Base-by-base conservation (phyloP, 2,113 vertebrate genomes). In the Conger conger region DNA sequence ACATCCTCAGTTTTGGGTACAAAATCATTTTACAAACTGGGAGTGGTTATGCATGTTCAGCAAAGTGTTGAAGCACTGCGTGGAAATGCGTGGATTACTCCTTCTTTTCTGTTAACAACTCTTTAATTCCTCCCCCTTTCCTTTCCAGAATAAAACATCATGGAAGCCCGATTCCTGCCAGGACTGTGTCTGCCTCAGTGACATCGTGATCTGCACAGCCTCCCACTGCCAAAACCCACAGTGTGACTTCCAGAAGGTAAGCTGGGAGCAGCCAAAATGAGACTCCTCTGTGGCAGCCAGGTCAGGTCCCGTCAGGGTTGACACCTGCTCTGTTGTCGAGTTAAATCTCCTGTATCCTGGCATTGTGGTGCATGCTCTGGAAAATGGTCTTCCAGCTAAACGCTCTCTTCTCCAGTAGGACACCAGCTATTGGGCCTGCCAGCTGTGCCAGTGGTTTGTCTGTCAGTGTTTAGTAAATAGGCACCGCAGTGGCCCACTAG, bases 161-260 rank as follows among this genome's bases (percentile, higher is more conserved):
- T 99, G 98, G 98, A 96, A 95, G 76, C 96, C 96, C 0, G 94
- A 97, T 86, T 93, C 96, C 0, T 99, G 98, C 93, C 95, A 93
- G 88, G 94, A 95, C 87, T 99, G 98, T 87, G 92, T 20, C 84
- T 99, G 98, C 93, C 90, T 82, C 84, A 85, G 93, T 18, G 90
- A 93, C n/a, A 86, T 97, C 50, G 88, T 96, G 90, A 88, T 97
- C 90, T 99, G 98, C 86, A 92, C 92, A 68, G 86, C 93, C 7
- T 82, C 89, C 0, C 33, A 38, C 86, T 99, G 98, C 92, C 93
- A 81, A 88, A 93, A 94, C 92, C 96, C 97, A 36, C 90, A 57
- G 79, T 99, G 98, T 92, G 95, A 97, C 94, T 95, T 96, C 86
- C 92, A 95, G 87, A 96, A 94, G 96, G 98, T 99, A 91, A 91